phyloP scores from a whole-genome alignment of 2,113 vertebrate genomes.

The Ivindomyrus marchei region DNA sequence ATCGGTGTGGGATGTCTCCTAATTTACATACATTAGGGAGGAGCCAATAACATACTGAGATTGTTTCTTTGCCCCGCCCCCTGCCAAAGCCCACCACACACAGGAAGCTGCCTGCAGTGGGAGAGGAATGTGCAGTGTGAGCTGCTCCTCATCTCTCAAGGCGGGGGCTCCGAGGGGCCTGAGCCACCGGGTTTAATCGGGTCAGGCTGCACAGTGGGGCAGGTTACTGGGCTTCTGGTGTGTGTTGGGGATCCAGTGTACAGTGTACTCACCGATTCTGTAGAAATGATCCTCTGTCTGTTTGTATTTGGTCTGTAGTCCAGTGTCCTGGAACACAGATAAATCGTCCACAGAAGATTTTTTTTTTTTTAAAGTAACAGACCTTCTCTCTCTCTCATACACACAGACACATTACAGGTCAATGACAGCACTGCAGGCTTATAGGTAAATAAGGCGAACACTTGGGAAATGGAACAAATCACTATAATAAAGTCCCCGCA shows the following conservation, averaged over 20 bases:
- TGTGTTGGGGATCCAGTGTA: neutral
- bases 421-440: neutral
- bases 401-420: neutral
- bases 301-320: constrained; percentile 76
- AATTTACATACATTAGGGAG: neutral
- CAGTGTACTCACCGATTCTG: constrained; percentile 74
- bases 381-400: neutral
- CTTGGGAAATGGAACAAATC: neutral
- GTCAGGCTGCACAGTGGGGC: neutral
- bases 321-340: constrained; percentile 44
- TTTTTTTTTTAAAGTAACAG: neutral
- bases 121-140: neutral
- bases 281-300: constrained; percentile 85
- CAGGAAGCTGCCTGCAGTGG: neutral
- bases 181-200: neutral
- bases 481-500: neutral
- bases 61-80: neutral
- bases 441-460: neutral
- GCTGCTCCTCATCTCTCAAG: neutral
- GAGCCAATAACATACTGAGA: neutral
- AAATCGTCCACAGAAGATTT: neutral
- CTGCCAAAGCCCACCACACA: neutral
- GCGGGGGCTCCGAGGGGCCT: neutral
- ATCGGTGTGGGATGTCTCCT: neutral
- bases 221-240: neutral